Base-by-base conservation (phyloP, 2,797 vertebrate genomes). In the Leptatherina wallacei region DNA sequence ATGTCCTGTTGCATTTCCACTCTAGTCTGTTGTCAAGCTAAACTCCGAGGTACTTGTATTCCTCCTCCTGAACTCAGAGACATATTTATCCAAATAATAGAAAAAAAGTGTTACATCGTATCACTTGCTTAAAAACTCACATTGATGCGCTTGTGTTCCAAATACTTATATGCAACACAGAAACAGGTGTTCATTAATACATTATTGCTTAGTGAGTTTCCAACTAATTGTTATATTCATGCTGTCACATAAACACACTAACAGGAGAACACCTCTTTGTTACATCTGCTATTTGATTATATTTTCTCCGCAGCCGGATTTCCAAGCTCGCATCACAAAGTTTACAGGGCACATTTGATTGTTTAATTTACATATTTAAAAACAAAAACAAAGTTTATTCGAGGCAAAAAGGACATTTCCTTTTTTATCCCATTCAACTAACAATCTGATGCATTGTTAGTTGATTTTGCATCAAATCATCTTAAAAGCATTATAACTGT, bases 181-280 rank as follows among this genome's bases (percentile, higher is more conserved):
- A 60, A 61, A 71, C 84, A 85, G 77, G 32, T 88, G 85, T 56
- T 87, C 71, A 66, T 80, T 69, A 65, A 83, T 82, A 77, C 61
- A 18, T 13, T 40, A n/a, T 12, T 29, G 36, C 38, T 65, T 44
- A 51, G 12, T 36, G 14, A 59, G 52, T 65, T 57, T 30, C 22
- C 14, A 54, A 54, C 51, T 2, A 29, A 58, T 35, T 24, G 29
- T 44, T 20, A 14, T 6, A 62, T 69, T 71, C 6, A 75, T 30
- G 33, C 0, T 49, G 4, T 47, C 42, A 49, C 55, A 56, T 51
- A 42, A 51, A 62, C 11, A 67, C 35, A 59, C 6, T 32, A 14
- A 14, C 12, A 10, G 13, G 13, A 36, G 5, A 14, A 42, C 47
- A 47, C 6, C 3, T n/a, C 29, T 58, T 44, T 71, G 27, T 12